phyloP scores from a whole-genome alignment of 2,113 vertebrate genomes.

The Sminthopsis crassicaudata region DNA sequence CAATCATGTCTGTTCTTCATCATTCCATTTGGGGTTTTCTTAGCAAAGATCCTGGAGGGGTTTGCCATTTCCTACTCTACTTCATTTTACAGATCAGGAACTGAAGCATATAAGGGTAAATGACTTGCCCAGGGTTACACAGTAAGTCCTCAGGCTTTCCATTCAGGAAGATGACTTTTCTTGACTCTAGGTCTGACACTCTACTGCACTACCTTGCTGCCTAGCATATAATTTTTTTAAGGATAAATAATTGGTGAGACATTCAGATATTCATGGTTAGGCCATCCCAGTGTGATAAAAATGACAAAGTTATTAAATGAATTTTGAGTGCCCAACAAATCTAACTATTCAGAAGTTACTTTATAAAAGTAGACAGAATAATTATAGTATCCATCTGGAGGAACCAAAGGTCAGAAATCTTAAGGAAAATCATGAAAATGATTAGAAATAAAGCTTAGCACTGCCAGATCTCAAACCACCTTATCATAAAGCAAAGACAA shows the following conservation, averaged over 20 bases:
- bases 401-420: neutral
- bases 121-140: neutral
- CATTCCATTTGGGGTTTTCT: neutral
- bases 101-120: neutral
- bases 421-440: neutral
- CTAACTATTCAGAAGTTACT: neutral
- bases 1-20: neutral
- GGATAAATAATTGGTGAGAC: neutral
- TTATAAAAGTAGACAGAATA: neutral
- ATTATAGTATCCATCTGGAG: neutral
- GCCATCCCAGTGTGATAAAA: neutral
- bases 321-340: neutral
- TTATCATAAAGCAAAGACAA: neutral
- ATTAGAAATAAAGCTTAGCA: neutral
- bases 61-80: neutral
- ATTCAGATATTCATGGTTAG: neutral
- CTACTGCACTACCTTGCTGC: neutral
- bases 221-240: neutral
- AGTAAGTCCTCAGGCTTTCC: neutral
- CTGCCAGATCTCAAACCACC: neutral
- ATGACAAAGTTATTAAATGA: neutral
- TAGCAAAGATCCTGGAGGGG: neutral
- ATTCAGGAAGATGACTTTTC: neutral
- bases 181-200: neutral
- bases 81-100: neutral